Base-by-base conservation (phyloP, 2,113 vertebrate genomes). In the Heloderma charlesbogerti region DNA sequence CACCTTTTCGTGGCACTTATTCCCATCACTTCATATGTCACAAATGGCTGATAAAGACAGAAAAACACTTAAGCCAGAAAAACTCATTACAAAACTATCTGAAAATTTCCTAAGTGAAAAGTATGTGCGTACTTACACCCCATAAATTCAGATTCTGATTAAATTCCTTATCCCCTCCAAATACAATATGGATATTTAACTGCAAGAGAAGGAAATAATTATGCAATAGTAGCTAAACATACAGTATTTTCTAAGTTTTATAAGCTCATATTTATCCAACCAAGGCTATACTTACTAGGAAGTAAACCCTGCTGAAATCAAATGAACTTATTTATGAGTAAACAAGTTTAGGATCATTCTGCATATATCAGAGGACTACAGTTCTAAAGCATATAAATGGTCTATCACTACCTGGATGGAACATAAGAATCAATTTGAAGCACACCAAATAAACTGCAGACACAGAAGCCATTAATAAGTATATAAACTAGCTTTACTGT, bases 161-260 rank as follows among this genome's bases (percentile, higher is more conserved):
- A 97, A 99, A 99, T 95, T 99, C 98, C 92, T 99, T 99, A 89
- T 99, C 98, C 84, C 98, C 98, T 95, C 99, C 99, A 97, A 99
- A 99, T 92, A 98, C 95, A 92, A 99, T 96, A 88, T 98, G 98
- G 45, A 99, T 98, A 96, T 98, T 98, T 93, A 99, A 94, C 99
- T 99, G 94, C 85, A 91, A 0, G 72, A 48, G 10, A 95, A 95
- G 89, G 91, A 94, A 81, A 15, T 88, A 29, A 89, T 67, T 54
- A 89, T 82, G 90, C 78, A 93, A 31, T 86, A 43, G 22, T 20
- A 90, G 54, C 34, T 77, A 67, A 86, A 60, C 3, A 78, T 48
- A 6, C 83, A 29, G 67, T 31, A 92, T 0, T 0, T 67, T 22
- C 1, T 67, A 45, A 20, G 29, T 63, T n/a, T 48, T 34, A 3